phyloP scores from a whole-genome alignment of 2,113 vertebrate genomes.

The Patagioenas fasciata region DNA sequence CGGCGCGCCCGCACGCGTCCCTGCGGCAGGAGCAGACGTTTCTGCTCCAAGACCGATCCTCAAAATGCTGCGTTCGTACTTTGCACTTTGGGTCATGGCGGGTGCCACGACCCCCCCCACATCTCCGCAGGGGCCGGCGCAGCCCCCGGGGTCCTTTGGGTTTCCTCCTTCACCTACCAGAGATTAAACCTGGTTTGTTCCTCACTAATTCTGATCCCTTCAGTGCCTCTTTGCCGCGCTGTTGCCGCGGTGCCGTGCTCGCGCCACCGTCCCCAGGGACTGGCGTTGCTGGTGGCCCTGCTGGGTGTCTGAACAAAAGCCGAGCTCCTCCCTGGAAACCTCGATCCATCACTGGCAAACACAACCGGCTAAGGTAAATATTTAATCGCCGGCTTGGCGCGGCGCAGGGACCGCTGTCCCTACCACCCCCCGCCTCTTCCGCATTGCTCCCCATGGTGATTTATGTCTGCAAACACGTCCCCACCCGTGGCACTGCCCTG shows the following conservation, averaged over 20 bases:
- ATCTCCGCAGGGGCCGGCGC: not conserved
- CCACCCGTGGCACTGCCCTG: not conserved
- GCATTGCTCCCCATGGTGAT: slow-evolving; percentile 21
- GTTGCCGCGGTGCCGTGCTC: not conserved
- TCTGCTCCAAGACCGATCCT: not conserved
- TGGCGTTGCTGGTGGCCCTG: not conserved
- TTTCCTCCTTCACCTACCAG: not conserved
- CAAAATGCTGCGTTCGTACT: not conserved
- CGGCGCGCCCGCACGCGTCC: not conserved
- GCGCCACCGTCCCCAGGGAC: not conserved
- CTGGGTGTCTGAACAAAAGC: not conserved
- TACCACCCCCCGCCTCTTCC: not conserved
- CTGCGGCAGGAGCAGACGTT: rapidly evolving
- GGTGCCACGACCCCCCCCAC: rapidly evolving
- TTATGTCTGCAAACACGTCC: not conserved
- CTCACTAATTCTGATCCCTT: not conserved
- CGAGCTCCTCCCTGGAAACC: slow-evolving; percentile 23
- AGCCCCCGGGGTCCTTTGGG: not conserved
- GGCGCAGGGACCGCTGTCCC: not conserved
- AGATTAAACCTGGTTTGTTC: slow-evolving; percentile 29
- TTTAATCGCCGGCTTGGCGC: slow-evolving; percentile 53
- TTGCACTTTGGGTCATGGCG: not conserved
- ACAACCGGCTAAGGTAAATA: slow-evolving; percentile 47
- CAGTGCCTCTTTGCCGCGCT: not conserved
- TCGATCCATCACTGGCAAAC: slow-evolving; percentile 18